These are phyloP conservation scores for Drosophila peninsularis DNA, from an alignment of 2,888 invertebrate species.

Conservation along the genomic window DNA sequence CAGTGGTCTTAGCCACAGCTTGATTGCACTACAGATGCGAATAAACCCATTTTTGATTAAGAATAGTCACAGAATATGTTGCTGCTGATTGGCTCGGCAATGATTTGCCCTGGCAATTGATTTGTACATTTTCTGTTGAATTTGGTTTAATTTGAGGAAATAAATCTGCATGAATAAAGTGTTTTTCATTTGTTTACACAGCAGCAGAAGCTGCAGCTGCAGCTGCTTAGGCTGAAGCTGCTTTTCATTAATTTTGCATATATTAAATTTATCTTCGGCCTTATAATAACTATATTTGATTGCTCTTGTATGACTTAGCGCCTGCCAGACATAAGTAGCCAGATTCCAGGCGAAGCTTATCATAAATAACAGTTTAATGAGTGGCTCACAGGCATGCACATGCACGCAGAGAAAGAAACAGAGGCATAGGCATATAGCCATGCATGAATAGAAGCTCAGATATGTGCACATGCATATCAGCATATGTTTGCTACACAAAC, in stretches of 20 bases:
- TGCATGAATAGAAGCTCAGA: background rate
- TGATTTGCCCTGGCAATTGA: background rate
- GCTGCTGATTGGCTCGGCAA: slow-evolving; percentile 7
- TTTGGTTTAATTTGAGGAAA: background rate
- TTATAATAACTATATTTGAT: background rate
- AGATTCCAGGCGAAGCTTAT: background rate
- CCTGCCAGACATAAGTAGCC: background rate
- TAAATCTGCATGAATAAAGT: background rate
- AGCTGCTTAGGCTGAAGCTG: background rate
- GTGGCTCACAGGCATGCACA: background rate
- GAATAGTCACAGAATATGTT: slow-evolving; percentile 5
- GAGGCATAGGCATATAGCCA: no score
- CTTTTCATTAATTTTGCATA: background rate
- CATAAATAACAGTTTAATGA: slow-evolving; percentile 11
- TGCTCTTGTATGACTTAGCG: background rate
- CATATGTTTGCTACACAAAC: no score
- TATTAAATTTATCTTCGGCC: background rate
- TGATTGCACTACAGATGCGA: slow-evolving; percentile 36
- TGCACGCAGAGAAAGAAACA: no score
- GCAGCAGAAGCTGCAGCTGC: background rate
- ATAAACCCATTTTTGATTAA: slow-evolving; percentile 20
- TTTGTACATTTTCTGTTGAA: background rate
- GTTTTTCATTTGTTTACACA: background rate
- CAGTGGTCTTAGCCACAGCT: slow-evolving; percentile 24
- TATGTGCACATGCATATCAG: background rate